phyloP scores from a whole-genome alignment of 2,888 invertebrate species.

The Nomada ruficornis region DNA sequence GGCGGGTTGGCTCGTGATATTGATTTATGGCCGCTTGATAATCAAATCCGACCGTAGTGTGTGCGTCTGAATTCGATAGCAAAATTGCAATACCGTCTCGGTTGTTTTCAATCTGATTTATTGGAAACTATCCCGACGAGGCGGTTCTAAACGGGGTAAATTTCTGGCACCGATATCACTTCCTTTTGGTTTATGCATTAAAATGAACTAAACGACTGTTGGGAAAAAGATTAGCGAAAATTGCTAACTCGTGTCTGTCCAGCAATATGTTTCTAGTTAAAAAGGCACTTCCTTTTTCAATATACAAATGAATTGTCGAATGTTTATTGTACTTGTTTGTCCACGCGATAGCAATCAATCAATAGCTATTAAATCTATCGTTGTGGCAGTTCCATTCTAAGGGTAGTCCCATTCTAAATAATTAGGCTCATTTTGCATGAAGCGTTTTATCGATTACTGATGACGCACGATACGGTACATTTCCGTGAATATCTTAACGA shows the following conservation, averaged over 20 bases:
- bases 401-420: neutral
- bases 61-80: conserved; percentile 8
- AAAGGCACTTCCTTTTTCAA: neutral
- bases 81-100: neutral
- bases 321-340: too few relatives aligned
- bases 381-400: neutral
- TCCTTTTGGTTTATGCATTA: too few relatives aligned
- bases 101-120: neutral
- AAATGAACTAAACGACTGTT: too few relatives aligned
- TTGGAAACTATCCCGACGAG: neutral
- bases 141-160: neutral
- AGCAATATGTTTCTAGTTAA: too few relatives aligned
- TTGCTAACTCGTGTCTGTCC: too few relatives aligned
- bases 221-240: too few relatives aligned
- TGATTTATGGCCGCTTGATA: conserved; percentile 46
- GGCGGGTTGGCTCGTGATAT: conserved; percentile 32
- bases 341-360: too few relatives aligned
- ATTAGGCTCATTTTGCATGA: neutral
- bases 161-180: too few relatives aligned
- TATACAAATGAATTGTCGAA: neutral
- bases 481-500: conserved; percentile 16
- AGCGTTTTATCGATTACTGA: conserved; percentile 2
- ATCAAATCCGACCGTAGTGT: conserved; percentile 30
- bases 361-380: too few relatives aligned
- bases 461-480: neutral